Conservation (phyloP, 2,797 vertebrate species). For the Delichon dasypus region DNA sequence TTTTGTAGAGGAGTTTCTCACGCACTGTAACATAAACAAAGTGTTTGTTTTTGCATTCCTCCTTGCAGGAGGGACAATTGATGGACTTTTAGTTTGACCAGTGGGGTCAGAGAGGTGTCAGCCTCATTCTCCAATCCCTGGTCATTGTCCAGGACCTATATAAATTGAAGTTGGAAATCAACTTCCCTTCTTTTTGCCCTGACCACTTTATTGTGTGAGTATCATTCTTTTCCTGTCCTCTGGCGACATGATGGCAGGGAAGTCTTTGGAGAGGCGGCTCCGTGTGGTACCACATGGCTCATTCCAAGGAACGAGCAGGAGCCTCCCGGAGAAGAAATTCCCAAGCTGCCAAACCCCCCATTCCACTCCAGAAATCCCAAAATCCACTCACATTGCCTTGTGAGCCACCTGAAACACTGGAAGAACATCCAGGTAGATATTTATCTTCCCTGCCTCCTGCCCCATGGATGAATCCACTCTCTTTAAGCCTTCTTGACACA, state of each 20-base stretch:
- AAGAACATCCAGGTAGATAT: neutral
- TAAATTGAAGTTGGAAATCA: too few relatives aligned
- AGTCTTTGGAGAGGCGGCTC: neutral
- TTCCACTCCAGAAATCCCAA: neutral
- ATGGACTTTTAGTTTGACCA: too few relatives aligned
- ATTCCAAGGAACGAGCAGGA: neutral
- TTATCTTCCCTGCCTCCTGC: neutral
- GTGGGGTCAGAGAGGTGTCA: too few relatives aligned
- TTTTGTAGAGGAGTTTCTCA: too few relatives aligned
- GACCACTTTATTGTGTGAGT: too few relatives aligned
- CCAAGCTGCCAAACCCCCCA: accelerated
- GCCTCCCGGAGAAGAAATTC: neutral
- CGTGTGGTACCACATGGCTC: accelerated
- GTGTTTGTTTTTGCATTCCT: too few relatives aligned
- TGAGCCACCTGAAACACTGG: neutral
- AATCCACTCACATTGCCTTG: accelerated
- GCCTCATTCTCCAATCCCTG: too few relatives aligned
- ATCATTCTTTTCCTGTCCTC: too few relatives aligned
- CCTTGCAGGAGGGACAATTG: too few relatives aligned
- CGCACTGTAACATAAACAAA: too few relatives aligned
- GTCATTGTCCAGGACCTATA: too few relatives aligned
- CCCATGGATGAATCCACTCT: neutral
- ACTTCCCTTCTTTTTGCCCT: too few relatives aligned
- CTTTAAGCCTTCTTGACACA: constrained; percentile 52
- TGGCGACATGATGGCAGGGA: neutral